A percentile compares a stretch with the other conserved stretches of the same genome.
These are phyloP conservation scores for Antedon mediterranea DNA, from an alignment of 53 echinoderm and acorn worm genomes.

Conservation along the genomic window DNA sequence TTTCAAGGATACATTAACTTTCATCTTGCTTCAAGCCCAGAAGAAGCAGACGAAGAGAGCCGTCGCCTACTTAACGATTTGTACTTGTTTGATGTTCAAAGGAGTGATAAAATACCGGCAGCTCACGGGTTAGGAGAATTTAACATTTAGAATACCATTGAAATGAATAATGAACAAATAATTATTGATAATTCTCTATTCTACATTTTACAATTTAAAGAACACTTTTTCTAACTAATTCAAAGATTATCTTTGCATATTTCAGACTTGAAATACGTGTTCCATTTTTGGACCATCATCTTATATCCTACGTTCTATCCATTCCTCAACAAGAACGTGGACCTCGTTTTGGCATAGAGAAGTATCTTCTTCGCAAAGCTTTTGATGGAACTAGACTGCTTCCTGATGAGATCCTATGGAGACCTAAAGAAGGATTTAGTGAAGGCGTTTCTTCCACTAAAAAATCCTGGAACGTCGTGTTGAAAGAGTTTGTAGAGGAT, in stretches of 20 bases:
- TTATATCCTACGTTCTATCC: slow-evolving; percentile 7
- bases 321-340: slow-evolving; percentile 2
- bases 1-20: slow-evolving; percentile 3
- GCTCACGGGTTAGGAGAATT: neutral
- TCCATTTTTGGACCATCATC: slow-evolving; percentile 16
- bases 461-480: slow-evolving; percentile 8
- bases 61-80: neutral
- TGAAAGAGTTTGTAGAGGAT: slow-evolving; percentile 5
- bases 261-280: slow-evolving; percentile 20
- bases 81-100: neutral
- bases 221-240: no score
- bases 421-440: slow-evolving; percentile 21
- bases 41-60: neutral
- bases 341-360: slow-evolving; percentile 7
- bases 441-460: slow-evolving; percentile 13
- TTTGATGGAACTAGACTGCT: slow-evolving; percentile 16
- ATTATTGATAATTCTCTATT: no score
- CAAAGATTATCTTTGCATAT: no score
- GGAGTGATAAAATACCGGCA: neutral
- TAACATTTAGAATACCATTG: no score
- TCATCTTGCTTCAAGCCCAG: neutral
- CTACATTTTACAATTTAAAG: no score
- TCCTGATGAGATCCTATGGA: slow-evolving; percentile 18
- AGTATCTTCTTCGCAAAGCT: slow-evolving; percentile 11
- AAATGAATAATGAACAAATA: no score